A percentile compares a stretch with the other conserved stretches of the same genome.
Conservation (phyloP, 1,140 invertebrate genomes). For the Bathynomus jamesi region DNA sequence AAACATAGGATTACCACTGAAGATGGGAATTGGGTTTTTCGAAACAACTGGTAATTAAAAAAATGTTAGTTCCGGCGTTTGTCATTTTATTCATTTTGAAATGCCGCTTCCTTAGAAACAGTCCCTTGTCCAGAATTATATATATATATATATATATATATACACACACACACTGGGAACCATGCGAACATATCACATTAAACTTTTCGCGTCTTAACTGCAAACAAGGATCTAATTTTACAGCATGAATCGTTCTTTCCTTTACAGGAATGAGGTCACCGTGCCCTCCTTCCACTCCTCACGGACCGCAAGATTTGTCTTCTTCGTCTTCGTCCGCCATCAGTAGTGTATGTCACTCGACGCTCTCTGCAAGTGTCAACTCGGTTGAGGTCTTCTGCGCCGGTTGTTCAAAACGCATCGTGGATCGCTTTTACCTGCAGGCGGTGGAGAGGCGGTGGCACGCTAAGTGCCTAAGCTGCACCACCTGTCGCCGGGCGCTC, state of each 20-base stretch:
- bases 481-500: constrained; percentile 71
- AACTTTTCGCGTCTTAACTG: no score
- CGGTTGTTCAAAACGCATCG: constrained; percentile 72
- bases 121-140: no score
- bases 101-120: no score
- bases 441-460: constrained; percentile 87
- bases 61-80: no score
- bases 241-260: not conserved
- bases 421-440: constrained; percentile 78
- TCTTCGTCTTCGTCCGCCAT: not conserved
- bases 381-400: constrained; percentile 55
- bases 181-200: no score
- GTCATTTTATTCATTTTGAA: no score
- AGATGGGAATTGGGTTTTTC: no score
- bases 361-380: not conserved
- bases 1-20: no score
- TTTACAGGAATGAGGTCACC: not conserved
- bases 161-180: not conserved
- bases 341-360: no score
- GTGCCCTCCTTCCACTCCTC: not conserved
- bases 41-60: no score
- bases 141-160: not conserved
- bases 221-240: no score
- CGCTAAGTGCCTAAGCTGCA: constrained; percentile 65
- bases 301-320: not conserved